A percentile compares a stretch with the other conserved stretches of the same genome.
These are phyloP conservation scores for Rutilus rutilus DNA, from an alignment of 2,113 vertebrate species.

Conservation along the genomic window DNA sequence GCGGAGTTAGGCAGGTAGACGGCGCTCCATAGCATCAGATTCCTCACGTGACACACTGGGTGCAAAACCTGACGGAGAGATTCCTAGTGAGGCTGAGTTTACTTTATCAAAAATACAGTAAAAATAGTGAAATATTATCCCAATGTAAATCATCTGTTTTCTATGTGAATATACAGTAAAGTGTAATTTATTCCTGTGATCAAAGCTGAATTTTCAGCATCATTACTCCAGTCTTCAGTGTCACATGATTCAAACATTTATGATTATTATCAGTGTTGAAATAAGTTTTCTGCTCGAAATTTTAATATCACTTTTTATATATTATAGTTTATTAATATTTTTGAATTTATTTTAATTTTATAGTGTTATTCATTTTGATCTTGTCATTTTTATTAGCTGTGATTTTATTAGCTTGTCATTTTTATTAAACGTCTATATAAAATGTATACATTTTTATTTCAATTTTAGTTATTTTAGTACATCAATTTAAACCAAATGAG, in stretches of 20 bases:
- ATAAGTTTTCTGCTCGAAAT: too few relatives aligned
- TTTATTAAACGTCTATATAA: too few relatives aligned
- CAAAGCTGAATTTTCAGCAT: too few relatives aligned
- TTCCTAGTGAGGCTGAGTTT: neutral
- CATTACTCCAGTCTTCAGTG: slow-evolving; percentile 2
- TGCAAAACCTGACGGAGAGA: slow-evolving; percentile 85
- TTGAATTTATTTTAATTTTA: neutral
- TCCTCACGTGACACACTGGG: slow-evolving; percentile 96
- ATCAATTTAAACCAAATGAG: too few relatives aligned
- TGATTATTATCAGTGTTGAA: too few relatives aligned
- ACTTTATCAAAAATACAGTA: neutral
- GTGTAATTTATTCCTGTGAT: neutral
- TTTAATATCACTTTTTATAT: neutral
- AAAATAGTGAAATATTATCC: neutral
- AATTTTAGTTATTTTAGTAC: neutral
- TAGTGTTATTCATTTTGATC: neutral
- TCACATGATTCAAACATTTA: neutral
- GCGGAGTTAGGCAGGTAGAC: slow-evolving; percentile 95
- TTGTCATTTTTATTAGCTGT: neutral
- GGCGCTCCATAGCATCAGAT: slow-evolving; percentile 96
- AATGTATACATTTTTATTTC: neutral
- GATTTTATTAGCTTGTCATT: too few relatives aligned
- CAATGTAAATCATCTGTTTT: neutral
- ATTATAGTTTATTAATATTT: neutral
- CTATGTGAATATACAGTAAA: neutral